phyloP scores from a whole-genome alignment of 2,888 invertebrate species.

The Cephus pygmeus region DNA sequence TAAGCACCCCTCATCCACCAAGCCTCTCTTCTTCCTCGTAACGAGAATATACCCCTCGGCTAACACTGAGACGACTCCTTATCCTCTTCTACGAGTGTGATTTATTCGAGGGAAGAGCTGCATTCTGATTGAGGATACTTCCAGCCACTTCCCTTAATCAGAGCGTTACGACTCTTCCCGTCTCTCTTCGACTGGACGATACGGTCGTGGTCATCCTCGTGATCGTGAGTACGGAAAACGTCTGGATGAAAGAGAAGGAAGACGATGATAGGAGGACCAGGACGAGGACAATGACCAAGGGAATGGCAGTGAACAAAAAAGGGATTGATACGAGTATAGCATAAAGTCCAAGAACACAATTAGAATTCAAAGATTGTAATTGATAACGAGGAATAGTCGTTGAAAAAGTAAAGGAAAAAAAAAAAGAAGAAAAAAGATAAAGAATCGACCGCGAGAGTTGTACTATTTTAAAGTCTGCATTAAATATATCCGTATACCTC shows the following conservation, averaged over 20 bases:
- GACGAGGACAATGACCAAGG: neutral
- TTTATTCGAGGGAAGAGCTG: slow-evolving; percentile 56
- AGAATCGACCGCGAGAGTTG: neutral
- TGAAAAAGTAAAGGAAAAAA: neutral
- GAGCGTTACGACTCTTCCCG: slow-evolving; percentile 50
- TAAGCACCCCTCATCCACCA: neutral
- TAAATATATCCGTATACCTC: slow-evolving; percentile 5
- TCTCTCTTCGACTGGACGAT: neutral
- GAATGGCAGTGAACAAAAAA: neutral
- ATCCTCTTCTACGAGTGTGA: neutral
- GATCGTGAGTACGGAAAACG: neutral
- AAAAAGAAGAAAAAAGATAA: neutral
- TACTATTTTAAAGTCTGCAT: neutral
- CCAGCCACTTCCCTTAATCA: slow-evolving; percentile 82
- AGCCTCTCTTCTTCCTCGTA: neutral
- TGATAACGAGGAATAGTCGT: neutral
- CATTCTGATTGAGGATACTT: slow-evolving; percentile 77
- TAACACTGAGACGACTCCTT: neutral
- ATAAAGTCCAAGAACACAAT: neutral
- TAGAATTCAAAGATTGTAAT: neutral
- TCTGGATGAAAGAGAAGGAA: neutral
- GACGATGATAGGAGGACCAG: neutral
- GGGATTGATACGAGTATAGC: neutral
- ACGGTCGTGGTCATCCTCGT: slow-evolving; percentile 16
- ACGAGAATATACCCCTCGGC: neutral